phyloP scores from a whole-genome alignment of 2,113 vertebrate species.

The Crotalus viridis region DNA sequence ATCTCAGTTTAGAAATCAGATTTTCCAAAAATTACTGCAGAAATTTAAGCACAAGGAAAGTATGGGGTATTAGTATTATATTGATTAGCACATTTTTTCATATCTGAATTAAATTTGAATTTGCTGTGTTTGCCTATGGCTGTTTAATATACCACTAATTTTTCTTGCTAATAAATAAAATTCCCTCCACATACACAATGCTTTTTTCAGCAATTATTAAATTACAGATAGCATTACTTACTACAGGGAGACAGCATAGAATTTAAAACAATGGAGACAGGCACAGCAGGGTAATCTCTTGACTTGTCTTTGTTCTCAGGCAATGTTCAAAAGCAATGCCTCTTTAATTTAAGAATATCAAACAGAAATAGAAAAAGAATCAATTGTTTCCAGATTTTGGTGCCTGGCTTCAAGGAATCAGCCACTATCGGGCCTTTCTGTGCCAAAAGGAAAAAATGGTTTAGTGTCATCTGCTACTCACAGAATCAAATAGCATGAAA shows the following conservation, averaged over 20 bases:
- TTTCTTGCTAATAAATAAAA: neutral
- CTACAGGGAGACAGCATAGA: constrained; percentile 1
- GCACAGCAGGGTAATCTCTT: constrained; percentile 7
- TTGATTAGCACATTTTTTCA: neutral
- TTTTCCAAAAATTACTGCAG: neutral
- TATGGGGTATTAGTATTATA: neutral
- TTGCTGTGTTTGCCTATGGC: neutral
- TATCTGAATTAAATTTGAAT: neutral
- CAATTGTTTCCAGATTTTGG: constrained; percentile 19
- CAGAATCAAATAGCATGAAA: neutral
- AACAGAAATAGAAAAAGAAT: constrained; percentile 18
- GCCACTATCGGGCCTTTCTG: neutral
- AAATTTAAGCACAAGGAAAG: neutral
- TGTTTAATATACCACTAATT: neutral
- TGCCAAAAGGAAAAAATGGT: neutral
- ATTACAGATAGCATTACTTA: neutral
- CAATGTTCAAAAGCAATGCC: neutral
- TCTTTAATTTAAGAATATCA: constrained; percentile 11
- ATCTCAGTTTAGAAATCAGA: neutral
- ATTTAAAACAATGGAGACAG: constrained; percentile 24
- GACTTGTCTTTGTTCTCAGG: constrained; percentile 13
- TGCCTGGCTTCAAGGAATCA: constrained; percentile 7
- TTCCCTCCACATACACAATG: neutral
- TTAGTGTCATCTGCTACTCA: constrained; percentile 10
- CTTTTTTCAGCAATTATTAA: neutral